Evolutionary conservation across 2,113 vertebrate genomes (phyloP).

Genomic region (Monopterus albus): DNA sequence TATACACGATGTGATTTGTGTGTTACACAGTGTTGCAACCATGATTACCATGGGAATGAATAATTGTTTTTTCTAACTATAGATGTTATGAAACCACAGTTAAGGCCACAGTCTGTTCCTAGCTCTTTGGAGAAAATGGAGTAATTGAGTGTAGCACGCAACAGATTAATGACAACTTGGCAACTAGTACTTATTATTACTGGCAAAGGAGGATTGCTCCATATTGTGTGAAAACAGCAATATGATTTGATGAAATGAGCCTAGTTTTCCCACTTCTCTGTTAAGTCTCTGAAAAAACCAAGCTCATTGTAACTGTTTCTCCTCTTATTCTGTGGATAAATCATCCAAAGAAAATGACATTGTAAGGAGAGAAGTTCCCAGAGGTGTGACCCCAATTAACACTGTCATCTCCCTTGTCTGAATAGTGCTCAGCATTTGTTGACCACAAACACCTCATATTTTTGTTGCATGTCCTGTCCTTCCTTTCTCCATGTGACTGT

Average conservation of each 20-base stretch:
- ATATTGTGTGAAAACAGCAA: constrained; percentile 48
- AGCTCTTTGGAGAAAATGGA: constrained; percentile 66
- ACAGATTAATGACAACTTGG: constrained; percentile 73
- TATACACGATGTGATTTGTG: constrained; percentile 14
- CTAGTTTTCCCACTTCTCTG: constrained; percentile 51
- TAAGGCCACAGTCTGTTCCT: constrained; percentile 57
- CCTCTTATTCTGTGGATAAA: constrained; percentile 33
- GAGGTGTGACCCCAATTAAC: constrained; percentile 72
- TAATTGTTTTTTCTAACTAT: constrained; percentile 72
- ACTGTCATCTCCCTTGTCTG: constrained; percentile 33
- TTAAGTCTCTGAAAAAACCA: constrained; percentile 39
- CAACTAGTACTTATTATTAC: constrained; percentile 66
- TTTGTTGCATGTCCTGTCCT: constrained; percentile 47
- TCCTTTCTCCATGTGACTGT: constrained; percentile 24
- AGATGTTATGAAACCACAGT: constrained; percentile 49
- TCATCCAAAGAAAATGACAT: constrained; percentile 50
- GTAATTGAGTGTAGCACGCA: constrained; percentile 68
- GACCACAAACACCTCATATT: constrained; percentile 41
- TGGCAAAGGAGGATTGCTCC: constrained; percentile 48
- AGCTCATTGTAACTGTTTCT: constrained; percentile 42
- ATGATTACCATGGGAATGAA: constrained; percentile 53
- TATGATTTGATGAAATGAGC: constrained; percentile 65
- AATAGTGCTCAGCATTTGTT: constrained; percentile 38
- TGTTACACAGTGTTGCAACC: constrained; percentile 14
- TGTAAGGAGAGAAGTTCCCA: constrained; percentile 46